These are phyloP conservation scores for Aporophyla lueneburgensis DNA, from an alignment of 2,888 invertebrate genomes.

Conservation along the genomic window DNA sequence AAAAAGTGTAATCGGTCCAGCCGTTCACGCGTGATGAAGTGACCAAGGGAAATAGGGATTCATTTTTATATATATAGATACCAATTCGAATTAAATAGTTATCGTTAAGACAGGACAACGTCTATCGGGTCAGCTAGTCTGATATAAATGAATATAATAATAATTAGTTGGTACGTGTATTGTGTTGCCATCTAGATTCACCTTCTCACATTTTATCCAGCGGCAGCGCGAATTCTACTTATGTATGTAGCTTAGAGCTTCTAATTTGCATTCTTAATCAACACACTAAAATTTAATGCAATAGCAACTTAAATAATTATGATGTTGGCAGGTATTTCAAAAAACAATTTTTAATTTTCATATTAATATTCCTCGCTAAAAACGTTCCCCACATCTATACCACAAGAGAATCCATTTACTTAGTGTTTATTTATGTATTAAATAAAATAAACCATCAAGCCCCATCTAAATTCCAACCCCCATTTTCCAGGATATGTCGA, in stretches of 20 bases:
- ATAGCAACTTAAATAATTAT: not conserved
- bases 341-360: not conserved
- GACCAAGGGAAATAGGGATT: too few relatives aligned
- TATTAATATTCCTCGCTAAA: not conserved
- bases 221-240: not conserved
- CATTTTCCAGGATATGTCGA: slow-evolving; percentile 78
- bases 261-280: not conserved
- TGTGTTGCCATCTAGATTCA: too few relatives aligned
- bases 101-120: too few relatives aligned
- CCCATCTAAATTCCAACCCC: not conserved
- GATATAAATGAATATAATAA: too few relatives aligned
- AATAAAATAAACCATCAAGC: not conserved
- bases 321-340: not conserved
- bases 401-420: not conserved
- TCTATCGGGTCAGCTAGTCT: too few relatives aligned
- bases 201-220: too few relatives aligned
- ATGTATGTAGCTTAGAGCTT: not conserved
- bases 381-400: not conserved
- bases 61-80: too few relatives aligned
- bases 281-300: not conserved
- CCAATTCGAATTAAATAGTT: too few relatives aligned
- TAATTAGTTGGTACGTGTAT: too few relatives aligned
- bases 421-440: not conserved
- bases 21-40: too few relatives aligned
- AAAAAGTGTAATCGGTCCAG: too few relatives aligned